phyloP scores from a whole-genome alignment of 2,797 vertebrate genomes.

The Falco cherrug region DNA sequence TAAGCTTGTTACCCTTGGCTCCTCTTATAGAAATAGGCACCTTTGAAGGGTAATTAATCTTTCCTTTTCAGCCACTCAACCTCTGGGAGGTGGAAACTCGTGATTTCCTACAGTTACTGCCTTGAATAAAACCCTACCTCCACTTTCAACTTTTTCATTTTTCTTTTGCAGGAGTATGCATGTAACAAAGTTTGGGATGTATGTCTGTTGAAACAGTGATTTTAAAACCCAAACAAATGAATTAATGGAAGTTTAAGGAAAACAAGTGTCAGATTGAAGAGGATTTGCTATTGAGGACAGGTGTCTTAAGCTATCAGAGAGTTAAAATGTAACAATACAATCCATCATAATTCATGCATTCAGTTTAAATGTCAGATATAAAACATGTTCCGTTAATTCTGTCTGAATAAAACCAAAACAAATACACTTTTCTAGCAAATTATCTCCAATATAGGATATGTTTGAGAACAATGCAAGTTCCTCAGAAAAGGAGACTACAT shows the following conservation, averaged over 20 bases:
- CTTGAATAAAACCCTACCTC: not conserved
- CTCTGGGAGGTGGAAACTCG: not conserved
- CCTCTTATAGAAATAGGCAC: not conserved
- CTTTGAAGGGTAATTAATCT: conserved; percentile 21
- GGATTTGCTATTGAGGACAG: not conserved
- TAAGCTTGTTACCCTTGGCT: conserved; percentile 9
- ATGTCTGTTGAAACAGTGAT: not conserved
- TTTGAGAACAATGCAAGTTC: not conserved
- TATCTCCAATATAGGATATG: not conserved
- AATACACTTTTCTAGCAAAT: not conserved
- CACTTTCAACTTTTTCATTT: not conserved
- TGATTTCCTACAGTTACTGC: conserved; percentile 23
- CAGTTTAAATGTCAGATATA: not conserved
- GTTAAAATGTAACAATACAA: not conserved
- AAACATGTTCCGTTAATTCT: not conserved
- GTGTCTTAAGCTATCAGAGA: not conserved
- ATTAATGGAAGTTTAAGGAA: not conserved
- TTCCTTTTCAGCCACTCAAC: not conserved
- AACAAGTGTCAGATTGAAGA: not conserved
- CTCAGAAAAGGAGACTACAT: not conserved
- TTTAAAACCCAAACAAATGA: not conserved
- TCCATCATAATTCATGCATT: not conserved
- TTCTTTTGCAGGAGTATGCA: not conserved
- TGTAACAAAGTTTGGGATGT: not conserved
- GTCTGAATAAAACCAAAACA: not conserved